phyloP scores from a whole-genome alignment of 2,113 vertebrate species.

The Barbus barbus region DNA sequence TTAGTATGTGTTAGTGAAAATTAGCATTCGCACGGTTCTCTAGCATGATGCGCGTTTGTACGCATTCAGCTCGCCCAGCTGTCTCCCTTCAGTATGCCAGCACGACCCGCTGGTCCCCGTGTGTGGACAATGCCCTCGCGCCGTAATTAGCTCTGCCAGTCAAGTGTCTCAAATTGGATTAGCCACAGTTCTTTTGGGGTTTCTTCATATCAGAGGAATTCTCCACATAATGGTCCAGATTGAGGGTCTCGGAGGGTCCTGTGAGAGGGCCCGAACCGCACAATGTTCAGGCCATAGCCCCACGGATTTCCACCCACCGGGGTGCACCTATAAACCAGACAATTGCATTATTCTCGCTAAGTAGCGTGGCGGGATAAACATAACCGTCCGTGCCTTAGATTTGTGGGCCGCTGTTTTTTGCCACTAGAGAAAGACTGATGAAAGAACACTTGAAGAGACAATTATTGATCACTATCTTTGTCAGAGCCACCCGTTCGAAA shows the following conservation, averaged over 20 bases:
- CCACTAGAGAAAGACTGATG: not conserved
- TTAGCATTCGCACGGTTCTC: slow-evolving; percentile 63
- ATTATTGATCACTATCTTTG: slow-evolving; percentile 7
- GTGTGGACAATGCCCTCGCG: slow-evolving; percentile 61
- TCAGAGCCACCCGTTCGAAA: not conserved
- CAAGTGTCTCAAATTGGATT: slow-evolving; percentile 75
- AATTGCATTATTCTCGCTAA: slow-evolving; percentile 40
- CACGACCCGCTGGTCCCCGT: slow-evolving; percentile 63
- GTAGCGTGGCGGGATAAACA: slow-evolving; percentile 38
- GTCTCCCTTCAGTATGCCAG: slow-evolving; percentile 58
- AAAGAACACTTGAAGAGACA: not conserved
- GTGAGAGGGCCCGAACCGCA: not conserved
- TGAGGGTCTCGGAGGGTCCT: slow-evolving; percentile 23
- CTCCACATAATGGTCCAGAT: slow-evolving; percentile 29
- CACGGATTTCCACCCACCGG: not conserved
- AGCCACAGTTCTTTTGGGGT: slow-evolving; percentile 54
- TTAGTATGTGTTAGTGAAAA: slow-evolving; percentile 53
- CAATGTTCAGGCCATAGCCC: slow-evolving; percentile 9
- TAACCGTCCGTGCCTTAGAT: slow-evolving; percentile 3
- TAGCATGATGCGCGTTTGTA: slow-evolving; percentile 39
- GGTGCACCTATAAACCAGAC: slow-evolving; percentile 39
- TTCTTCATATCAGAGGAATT: slow-evolving; percentile 36
- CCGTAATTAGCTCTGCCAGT: slow-evolving; percentile 69
- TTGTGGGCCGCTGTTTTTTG: not conserved
- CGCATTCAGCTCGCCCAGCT: slow-evolving; percentile 61